Conservation (phyloP, 1,140 invertebrate species). For the Leucophenga varia region DNA sequence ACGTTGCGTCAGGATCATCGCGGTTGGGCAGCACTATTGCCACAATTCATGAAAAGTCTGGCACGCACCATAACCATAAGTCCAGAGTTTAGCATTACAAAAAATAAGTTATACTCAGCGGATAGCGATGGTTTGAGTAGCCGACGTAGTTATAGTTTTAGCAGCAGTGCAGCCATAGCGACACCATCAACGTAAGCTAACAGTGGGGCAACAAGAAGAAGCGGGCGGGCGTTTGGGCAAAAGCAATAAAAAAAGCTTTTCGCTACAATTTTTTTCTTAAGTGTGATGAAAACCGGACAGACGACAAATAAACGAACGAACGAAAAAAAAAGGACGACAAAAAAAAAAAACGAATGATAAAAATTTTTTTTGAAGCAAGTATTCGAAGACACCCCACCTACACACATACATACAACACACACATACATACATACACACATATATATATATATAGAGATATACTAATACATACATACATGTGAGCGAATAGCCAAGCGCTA, state of each 20-base stretch:
- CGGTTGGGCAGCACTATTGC: conserved; percentile 79
- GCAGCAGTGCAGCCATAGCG: conserved; percentile 24
- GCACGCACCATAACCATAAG: conserved; percentile 77
- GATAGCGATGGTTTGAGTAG: conserved; percentile 31
- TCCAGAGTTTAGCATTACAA: conserved; percentile 77
- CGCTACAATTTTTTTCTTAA: no score
- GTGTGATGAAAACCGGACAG: conserved; percentile 19
- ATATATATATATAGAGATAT: conserved; percentile 21
- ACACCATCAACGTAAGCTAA: conserved; percentile 40
- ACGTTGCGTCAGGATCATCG: conserved; percentile 80
- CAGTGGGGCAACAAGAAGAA: neutral
- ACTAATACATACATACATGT: conserved; percentile 20
- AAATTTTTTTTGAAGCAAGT: conserved; percentile 50
- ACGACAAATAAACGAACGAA: conserved; percentile 5
- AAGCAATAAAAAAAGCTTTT: no score
- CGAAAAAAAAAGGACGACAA: conserved; percentile 6
- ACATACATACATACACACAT: conserved; percentile 22
- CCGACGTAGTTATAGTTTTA: conserved; percentile 39
- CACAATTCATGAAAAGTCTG: conserved; percentile 82
- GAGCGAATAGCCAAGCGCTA: no score
- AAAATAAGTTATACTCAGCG: conserved; percentile 75
- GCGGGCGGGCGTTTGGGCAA: no score
- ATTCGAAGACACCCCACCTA: conserved; percentile 53
- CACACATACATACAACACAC: conserved; percentile 27
- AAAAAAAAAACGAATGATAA: conserved; percentile 14